A percentile compares a stretch with the other conserved stretches of the same genome.
Conservation (phyloP, 1,140 invertebrate genomes). For the Thaumetopoea pityocampa region DNA sequence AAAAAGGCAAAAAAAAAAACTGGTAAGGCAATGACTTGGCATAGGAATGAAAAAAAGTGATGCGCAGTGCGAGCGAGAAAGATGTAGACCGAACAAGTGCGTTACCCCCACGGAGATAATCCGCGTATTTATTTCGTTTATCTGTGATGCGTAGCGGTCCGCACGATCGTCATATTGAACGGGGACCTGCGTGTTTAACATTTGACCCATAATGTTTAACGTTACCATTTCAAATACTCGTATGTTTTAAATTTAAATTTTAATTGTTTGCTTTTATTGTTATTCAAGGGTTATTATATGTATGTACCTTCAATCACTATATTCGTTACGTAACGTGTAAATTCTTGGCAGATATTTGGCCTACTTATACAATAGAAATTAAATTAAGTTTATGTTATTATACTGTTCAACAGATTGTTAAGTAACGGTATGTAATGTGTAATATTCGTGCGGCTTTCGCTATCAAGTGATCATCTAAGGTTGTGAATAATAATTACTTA, state of each 20-base stretch:
- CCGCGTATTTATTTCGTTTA: slow-evolving; percentile 55
- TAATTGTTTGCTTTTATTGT: no score
- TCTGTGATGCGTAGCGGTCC: slow-evolving; percentile 33
- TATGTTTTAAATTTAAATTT: neutral
- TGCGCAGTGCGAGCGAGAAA: slow-evolving; percentile 48
- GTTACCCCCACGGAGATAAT: slow-evolving; percentile 71
- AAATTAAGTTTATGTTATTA: no score
- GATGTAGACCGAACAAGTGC: slow-evolving; percentile 62
- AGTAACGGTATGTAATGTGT: no score
- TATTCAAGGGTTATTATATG: no score
- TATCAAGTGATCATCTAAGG: no score
- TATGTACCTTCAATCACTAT: no score
- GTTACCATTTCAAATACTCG: slow-evolving; percentile 29
- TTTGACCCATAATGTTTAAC: slow-evolving; percentile 13
- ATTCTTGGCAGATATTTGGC: no score
- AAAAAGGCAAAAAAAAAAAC: slow-evolving; percentile 66
- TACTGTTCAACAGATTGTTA: no score
- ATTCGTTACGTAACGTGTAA: no score
- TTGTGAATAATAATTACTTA: no score
- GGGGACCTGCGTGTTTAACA: slow-evolving; percentile 14
- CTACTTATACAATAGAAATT: no score
- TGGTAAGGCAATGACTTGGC: slow-evolving; percentile 64
- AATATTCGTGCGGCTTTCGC: no score
- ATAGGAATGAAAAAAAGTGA: slow-evolving; percentile 56
- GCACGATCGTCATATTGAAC: slow-evolving; percentile 4